Evolutionary conservation across 1,140 invertebrate genomes (phyloP).

Genomic region (Micrasema longulum): DNA sequence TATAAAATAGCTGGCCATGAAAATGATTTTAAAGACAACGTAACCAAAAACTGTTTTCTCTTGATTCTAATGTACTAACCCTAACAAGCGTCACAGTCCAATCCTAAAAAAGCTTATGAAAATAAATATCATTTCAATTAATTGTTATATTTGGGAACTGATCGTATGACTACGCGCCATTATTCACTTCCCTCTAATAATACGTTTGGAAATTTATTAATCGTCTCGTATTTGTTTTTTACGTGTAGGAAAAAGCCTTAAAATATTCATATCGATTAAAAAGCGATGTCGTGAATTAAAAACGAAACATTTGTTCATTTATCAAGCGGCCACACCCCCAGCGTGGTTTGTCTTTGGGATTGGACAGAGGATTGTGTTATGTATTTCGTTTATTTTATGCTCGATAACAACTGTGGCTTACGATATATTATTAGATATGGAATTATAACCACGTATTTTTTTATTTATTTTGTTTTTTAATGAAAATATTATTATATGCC

Average conservation of each 20-base stretch:
- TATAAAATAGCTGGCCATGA: too few species aligned
- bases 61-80: too few species aligned
- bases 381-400: too few species aligned
- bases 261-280: conserved; percentile 55
- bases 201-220: conserved; percentile 36
- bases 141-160: conserved; percentile 20
- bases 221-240: conserved; percentile 44
- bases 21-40: too few species aligned
- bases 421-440: too few species aligned
- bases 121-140: conserved; percentile 32
- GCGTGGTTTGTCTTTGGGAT: conserved; percentile 31
- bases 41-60: too few species aligned
- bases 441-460: too few species aligned
- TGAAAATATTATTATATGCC: too few species aligned
- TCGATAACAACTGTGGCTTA: too few species aligned
- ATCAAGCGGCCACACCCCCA: conserved; percentile 45
- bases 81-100: conserved; percentile 21
- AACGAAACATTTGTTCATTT: conserved; percentile 50
- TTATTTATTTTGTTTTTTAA: too few species aligned
- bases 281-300: conserved; percentile 55
- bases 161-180: conserved; percentile 6
- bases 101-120: conserved; percentile 21
- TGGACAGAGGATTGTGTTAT: conserved; percentile 8
- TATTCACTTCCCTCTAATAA: conserved; percentile 36
- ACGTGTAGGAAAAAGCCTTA: conserved; percentile 32